Evolutionary conservation across 1,140 invertebrate genomes (phyloP).

Genomic region (Steinernema feltiae): DNA sequence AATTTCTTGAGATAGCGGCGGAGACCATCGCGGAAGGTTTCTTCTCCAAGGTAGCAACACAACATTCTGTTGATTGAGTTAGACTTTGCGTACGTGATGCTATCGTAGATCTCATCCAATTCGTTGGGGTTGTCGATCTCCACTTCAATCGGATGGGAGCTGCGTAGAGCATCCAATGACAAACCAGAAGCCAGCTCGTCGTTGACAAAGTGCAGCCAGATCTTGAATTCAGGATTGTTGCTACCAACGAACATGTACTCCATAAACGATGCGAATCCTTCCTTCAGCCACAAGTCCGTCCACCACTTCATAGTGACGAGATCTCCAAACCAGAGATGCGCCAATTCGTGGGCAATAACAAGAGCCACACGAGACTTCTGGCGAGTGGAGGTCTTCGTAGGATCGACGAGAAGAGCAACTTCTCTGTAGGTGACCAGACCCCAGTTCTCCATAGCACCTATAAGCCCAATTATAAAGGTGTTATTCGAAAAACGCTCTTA

Average conservation of each 20-base stretch:
- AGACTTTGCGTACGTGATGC: conserved; percentile 62
- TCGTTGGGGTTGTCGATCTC: conserved; percentile 51
- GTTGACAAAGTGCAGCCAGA: conserved; percentile 56
- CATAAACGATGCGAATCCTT: conserved; percentile 62
- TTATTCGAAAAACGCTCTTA: conserved; percentile 9
- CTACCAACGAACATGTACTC: conserved; percentile 62
- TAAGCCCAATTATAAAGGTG: conserved; percentile 16
- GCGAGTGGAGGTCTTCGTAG: conserved; percentile 63
- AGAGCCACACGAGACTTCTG: conserved; percentile 68
- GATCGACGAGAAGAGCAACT: conserved; percentile 71
- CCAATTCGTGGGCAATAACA: conserved; percentile 80
- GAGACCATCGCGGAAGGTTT: conserved; percentile 87
- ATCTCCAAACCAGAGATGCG: conserved; percentile 65
- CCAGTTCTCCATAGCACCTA: conserved; percentile 70
- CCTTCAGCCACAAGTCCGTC: conserved; percentile 63
- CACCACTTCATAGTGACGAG: conserved; percentile 61
- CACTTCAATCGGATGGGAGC: conserved; percentile 49
- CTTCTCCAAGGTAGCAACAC: conserved; percentile 84
- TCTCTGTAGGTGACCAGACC: conserved; percentile 83
- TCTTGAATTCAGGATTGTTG: conserved; percentile 62
- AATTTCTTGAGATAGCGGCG: conserved; percentile 80
- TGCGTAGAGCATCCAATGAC: conserved; percentile 31
- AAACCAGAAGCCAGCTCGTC: conserved; percentile 36
- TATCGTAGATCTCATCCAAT: conserved; percentile 55
- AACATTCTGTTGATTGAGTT: conserved; percentile 87